A percentile compares a stretch with the other conserved stretches of the same genome.
phyloP scores from a whole-genome alignment of 2,888 invertebrate genomes.

The Sycophila texana region DNA sequence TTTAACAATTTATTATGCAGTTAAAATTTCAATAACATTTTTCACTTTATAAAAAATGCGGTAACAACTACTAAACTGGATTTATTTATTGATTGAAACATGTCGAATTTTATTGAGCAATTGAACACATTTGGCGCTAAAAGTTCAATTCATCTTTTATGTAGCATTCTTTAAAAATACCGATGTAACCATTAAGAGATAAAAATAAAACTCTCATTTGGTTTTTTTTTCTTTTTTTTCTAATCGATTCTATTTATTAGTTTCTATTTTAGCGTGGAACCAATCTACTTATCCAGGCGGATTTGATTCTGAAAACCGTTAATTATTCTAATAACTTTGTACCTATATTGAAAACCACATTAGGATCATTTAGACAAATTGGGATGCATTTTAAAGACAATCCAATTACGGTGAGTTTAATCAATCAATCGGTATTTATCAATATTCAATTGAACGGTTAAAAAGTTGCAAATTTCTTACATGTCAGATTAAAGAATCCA shows the following conservation, averaged over 20 bases:
- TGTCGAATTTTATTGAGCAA: constrained; percentile 8
- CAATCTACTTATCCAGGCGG: background rate
- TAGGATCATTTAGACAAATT: too few relatives aligned
- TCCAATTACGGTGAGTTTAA: too few relatives aligned
- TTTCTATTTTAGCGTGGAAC: background rate
- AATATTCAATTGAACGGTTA: too few relatives aligned
- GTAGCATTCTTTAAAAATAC: too few relatives aligned
- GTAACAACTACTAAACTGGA: constrained; percentile 30
- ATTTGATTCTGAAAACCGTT: constrained; percentile 12
- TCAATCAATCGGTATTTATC: too few relatives aligned
- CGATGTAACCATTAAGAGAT: background rate
- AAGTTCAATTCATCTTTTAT: constrained; percentile 11
- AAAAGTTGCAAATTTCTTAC: too few relatives aligned
- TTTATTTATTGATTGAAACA: constrained; percentile 41
- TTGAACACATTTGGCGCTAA: constrained; percentile 9
- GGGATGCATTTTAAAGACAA: too few relatives aligned
- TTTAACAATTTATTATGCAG: too few relatives aligned
- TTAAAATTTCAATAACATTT: background rate
- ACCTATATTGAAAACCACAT: background rate
- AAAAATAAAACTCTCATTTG: background rate
- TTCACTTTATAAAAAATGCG: constrained; percentile 6
- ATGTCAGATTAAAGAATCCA: background rate
- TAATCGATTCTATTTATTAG: background rate
- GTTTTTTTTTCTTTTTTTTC: background rate
- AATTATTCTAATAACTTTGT: constrained; percentile 4